Percentiles rank a stretch among this genome's conserved stretches.
Conservation (phyloP, 2,113 vertebrate genomes). For the Atherinomorus stipes region DNA sequence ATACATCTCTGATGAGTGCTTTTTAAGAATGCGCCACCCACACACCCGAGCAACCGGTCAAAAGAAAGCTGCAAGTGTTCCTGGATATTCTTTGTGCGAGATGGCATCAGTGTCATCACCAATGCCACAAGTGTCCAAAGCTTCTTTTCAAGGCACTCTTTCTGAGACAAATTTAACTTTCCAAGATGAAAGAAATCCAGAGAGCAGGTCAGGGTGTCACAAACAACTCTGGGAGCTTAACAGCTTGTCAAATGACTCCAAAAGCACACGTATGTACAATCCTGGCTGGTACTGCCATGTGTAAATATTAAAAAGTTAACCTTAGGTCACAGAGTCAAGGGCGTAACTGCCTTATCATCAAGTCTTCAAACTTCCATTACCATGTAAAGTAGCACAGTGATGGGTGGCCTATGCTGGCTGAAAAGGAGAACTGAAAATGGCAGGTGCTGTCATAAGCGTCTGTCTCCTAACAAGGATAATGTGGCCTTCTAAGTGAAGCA, state of each 20-base stretch:
- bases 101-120: conserved; percentile 65
- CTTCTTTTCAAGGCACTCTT: conserved; percentile 53
- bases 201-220: conserved; percentile 14
- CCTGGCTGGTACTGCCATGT: conserved; percentile 14
- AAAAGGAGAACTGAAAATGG: conserved; percentile 42
- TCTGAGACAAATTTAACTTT: conserved; percentile 44
- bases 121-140: conserved; percentile 23
- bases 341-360: conserved; percentile 42
- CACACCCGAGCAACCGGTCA: conserved; percentile 56
- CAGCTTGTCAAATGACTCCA: conserved; percentile 2
- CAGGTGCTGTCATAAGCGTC: conserved; percentile 55
- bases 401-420: conserved; percentile 56
- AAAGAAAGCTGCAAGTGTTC: conserved; percentile 66
- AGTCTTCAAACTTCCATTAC: conserved; percentile 67
- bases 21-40: conserved; percentile 58
- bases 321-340: conserved; percentile 59
- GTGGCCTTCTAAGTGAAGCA: conserved; percentile 79
- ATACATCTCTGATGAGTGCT: conserved; percentile 70
- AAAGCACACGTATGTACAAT: conserved; percentile 1
- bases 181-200: conserved; percentile 26
- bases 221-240: conserved; percentile 24
- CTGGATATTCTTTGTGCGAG: conserved; percentile 59
- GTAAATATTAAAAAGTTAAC: conserved; percentile 53
- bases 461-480: conserved; percentile 70
- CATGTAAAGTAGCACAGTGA: conserved; percentile 72